Evolutionary conservation across 37 sponge, comb jelly and placozoan species (phyloP), one percentile per base, ranked within the genome.

Genomic region (Trichoplax adhaerens): DNA sequence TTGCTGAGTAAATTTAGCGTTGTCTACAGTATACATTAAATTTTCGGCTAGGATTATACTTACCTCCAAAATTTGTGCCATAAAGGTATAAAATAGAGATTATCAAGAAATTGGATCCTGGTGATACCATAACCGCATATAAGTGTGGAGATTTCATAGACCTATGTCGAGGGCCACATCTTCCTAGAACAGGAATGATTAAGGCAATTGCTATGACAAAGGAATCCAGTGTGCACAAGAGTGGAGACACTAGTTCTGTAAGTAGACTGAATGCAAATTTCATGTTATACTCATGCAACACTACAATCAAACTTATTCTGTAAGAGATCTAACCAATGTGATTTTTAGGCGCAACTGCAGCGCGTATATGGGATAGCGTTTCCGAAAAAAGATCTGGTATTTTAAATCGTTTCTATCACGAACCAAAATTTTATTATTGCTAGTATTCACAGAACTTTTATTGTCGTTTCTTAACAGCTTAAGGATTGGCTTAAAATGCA

Each of bases 81-180:
- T 29, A 29, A 29, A 29, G 29, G 29, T 29, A 29, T 29, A 29
- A 29, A 29, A 29, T 29, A 29, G 29, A 29, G 29, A 29, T 29
- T 29, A 29, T 29, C 29, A 29, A 29, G 29, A 29, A 29, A 29
- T 29, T 29, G 29, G 29, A 29, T 29, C 29, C 29, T 29, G 29
- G 29, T 29, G 29, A 29, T 29, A 29, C 29, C 29, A 29, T 29
- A 29, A 29, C 29, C 29, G 29, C 29, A 29, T 29, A 29, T 12
- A 10, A 12, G 12, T 12, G 12, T 12, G 12, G 12, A 10, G 73
- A 57, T 57, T 71, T 71, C 48, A 57, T 71, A 66, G 73, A 71
- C 65, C n/a, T 71, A 12, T 71, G 73, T 67, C 61, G n/a, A 12
- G 73, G 69, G 8, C 69, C 69, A n/a, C 69, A 67, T 53, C 29